Conservation (phyloP, 2,113 vertebrate species). For the Caranx melampygus region DNA sequence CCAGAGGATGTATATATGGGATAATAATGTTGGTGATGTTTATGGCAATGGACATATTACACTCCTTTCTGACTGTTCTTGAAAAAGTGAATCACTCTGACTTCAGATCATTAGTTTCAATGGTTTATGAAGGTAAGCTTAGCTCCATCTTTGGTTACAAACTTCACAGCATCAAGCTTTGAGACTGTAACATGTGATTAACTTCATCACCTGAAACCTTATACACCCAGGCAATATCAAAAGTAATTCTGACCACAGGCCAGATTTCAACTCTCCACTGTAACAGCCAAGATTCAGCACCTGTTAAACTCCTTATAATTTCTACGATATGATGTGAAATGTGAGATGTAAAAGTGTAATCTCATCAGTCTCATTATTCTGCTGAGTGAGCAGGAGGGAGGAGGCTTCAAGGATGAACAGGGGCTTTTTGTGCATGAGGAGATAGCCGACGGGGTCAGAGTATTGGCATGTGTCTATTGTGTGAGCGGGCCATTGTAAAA, state of each 20-base stretch:
- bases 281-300: conserved; percentile 51
- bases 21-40: too few relatives aligned
- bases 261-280: conserved; percentile 42
- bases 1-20: too few relatives aligned
- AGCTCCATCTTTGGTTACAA: conserved; percentile 53
- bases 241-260: neutral
- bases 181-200: conserved; percentile 42
- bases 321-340: conserved; percentile 54
- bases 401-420: conserved; percentile 42
- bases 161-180: conserved; percentile 31
- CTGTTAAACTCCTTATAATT: conserved; percentile 51
- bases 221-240: neutral
- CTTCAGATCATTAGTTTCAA: neutral
- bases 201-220: conserved; percentile 51
- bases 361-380: conserved; percentile 61
- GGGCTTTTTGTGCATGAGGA: conserved; percentile 53
- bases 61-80: neutral
- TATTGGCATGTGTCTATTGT: conserved; percentile 83
- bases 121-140: conserved; percentile 5
- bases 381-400: conserved; percentile 40
- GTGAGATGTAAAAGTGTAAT: conserved; percentile 51
- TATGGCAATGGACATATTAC: too few relatives aligned
- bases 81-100: neutral
- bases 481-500: conserved; percentile 59
- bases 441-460: conserved; percentile 64